Evolutionary conservation across 2,888 invertebrate species (phyloP).

Genomic region (Julus scandinavius): DNA sequence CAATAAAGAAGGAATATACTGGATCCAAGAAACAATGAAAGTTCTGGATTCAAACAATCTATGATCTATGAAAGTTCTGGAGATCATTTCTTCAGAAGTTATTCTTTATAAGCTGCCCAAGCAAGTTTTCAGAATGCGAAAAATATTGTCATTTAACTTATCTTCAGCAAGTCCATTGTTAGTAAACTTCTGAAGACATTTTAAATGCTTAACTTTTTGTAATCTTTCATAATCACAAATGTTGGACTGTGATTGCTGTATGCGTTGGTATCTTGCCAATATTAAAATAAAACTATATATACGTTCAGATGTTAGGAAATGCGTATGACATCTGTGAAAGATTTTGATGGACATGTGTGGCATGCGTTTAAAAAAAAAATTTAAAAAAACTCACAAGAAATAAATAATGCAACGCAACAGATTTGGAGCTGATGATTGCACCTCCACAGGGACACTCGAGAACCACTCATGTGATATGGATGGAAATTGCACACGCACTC

Average conservation of each 20-base stretch:
- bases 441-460: conserved; percentile 9
- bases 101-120: no score
- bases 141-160: no score
- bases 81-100: no score
- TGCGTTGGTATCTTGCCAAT: conserved; percentile 7
- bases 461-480: neutral
- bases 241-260: neutral
- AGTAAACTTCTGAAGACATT: neutral
- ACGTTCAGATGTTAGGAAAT: neutral
- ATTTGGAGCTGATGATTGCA: neutral
- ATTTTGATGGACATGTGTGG: conserved; percentile 15
- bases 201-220: neutral
- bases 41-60: no score
- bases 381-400: neutral
- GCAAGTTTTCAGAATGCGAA: no score
- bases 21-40: no score
- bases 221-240: neutral
- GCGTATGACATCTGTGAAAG: neutral
- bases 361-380: neutral
- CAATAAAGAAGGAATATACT: no score
- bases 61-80: no score
- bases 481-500: conserved; percentile 5
- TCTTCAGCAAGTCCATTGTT: no score
- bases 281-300: neutral
- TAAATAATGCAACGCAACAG: conserved; percentile 15